These are phyloP conservation scores for Luscinia megarhynchos DNA, from an alignment of 2,797 vertebrate genomes.

Conservation along the genomic window DNA sequence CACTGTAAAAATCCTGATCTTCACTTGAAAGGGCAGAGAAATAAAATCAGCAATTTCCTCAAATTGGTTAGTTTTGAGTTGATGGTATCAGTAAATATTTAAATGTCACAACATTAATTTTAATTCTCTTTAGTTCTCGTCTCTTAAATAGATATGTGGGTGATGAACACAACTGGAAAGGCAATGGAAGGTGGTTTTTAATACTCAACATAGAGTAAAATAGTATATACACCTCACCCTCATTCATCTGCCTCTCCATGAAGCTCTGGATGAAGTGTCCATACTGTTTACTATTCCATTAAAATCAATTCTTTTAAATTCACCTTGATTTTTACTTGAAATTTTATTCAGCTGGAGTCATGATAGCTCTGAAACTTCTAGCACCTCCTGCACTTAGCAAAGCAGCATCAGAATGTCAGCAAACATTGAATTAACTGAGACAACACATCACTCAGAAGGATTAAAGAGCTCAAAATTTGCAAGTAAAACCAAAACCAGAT, in stretches of 20 bases:
- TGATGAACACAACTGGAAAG: neutral
- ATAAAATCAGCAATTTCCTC: neutral
- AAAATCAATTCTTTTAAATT: neutral
- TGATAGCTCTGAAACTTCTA: neutral
- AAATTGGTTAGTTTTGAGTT: neutral
- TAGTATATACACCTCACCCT: fast-evolving
- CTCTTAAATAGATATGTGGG: neutral
- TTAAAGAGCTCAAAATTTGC: neutral
- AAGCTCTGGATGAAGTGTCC: neutral
- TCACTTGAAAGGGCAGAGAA: neutral
- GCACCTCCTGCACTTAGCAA: neutral
- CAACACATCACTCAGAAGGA: neutral
- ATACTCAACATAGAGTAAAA: neutral
- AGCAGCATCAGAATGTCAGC: neutral
- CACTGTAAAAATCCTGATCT: neutral
- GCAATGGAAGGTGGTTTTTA: neutral
- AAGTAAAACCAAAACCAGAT: neutral
- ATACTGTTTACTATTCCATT: neutral
- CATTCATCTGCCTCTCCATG: neutral
- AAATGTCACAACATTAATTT: neutral
- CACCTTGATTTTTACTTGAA: neutral
- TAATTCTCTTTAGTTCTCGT: neutral
- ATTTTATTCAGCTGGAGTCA: neutral
- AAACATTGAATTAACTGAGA: neutral
- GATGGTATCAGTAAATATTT: neutral